Percentiles rank a stretch among this genome's conserved stretches.
These are phyloP conservation scores for Solen grandis DNA, from an alignment of 1,140 invertebrate genomes.

Conservation along the genomic window DNA sequence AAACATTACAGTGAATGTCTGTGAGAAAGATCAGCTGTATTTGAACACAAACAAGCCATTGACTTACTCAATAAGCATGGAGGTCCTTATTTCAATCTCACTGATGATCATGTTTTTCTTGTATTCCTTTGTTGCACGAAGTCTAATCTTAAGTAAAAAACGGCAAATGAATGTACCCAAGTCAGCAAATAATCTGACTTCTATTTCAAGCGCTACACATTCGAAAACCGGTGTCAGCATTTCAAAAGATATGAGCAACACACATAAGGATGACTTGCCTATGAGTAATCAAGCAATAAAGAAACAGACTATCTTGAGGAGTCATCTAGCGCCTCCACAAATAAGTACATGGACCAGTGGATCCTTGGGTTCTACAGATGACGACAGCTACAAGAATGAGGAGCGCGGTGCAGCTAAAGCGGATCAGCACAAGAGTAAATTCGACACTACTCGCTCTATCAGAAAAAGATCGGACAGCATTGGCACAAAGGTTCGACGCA, in stretches of 20 bases:
- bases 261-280: not conserved
- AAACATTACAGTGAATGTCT: conserved; percentile 25
- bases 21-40: conserved; percentile 30
- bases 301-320: not conserved
- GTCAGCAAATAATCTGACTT: not conserved
- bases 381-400: not conserved
- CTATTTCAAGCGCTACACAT: not conserved
- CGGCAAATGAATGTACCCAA: not conserved
- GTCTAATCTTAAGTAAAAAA: not conserved
- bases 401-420: too few relatives aligned
- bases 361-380: not conserved
- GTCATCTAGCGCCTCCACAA: not conserved
- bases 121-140: conserved; percentile 12
- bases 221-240: not conserved
- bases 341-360: not conserved
- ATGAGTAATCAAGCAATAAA: too few relatives aligned
- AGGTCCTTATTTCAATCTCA: not conserved
- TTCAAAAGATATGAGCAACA: not conserved
- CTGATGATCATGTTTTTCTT: conserved; percentile 23
- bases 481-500: not conserved
- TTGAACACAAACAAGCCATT: conserved; percentile 2
- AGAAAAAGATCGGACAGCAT: not conserved
- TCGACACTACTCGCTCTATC: not conserved
- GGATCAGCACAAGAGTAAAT: not conserved
- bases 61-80: not conserved